phyloP scores from a whole-genome alignment of 2,797 vertebrate species.

The Cheirogaleus major region DNA sequence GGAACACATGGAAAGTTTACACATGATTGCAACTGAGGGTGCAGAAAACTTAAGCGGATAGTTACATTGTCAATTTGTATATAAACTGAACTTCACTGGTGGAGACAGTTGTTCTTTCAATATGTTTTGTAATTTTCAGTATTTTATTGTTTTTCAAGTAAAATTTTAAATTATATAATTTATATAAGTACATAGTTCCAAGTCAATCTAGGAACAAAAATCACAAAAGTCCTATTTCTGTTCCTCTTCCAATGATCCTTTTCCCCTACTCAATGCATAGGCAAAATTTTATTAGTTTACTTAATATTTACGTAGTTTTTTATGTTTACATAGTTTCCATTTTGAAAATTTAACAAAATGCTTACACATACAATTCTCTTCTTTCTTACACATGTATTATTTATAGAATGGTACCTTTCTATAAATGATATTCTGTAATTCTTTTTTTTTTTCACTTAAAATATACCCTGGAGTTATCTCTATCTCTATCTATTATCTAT shows the following conservation, averaged over 20 bases:
- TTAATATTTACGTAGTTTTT: neutral
- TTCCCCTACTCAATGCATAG: neutral
- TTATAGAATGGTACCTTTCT: neutral
- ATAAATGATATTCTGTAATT: neutral
- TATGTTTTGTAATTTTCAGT: neutral
- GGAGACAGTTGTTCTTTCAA: neutral
- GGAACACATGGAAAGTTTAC: neutral
- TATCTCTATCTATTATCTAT: neutral
- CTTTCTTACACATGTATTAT: neutral
- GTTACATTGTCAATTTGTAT: neutral
- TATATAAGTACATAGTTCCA: neutral
- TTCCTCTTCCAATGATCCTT: neutral
- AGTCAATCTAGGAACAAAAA: neutral
- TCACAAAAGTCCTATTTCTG: neutral
- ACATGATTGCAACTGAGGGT: neutral
- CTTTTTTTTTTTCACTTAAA: neutral
- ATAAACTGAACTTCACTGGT: neutral
- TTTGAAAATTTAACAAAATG: neutral
- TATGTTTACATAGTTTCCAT: neutral
- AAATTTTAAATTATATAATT: neutral
- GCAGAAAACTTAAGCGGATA: neutral
- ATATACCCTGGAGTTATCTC: neutral
- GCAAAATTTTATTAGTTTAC: neutral
- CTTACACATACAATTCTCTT: neutral
- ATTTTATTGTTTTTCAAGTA: neutral